Base-by-base conservation (phyloP, 2,888 invertebrate genomes). In the Apodemia zela region DNA sequence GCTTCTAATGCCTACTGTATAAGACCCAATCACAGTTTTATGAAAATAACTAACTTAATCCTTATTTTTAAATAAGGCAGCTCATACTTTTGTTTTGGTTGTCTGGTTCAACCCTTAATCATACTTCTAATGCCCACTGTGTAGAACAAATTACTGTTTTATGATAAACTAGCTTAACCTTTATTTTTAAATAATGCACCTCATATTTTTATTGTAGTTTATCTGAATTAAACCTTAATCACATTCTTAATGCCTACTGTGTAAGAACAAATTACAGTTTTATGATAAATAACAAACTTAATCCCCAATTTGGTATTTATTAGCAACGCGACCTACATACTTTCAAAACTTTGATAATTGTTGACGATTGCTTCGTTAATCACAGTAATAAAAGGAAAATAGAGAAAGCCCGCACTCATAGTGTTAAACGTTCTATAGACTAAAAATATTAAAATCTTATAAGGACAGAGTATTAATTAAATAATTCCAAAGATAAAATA, bases 231-330 rank as follows among this genome's bases (percentile, higher is more conserved):
- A 10, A 7, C 49, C 49, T 49, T 49, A 49, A 17, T 49, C 17
- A 49, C 17, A 49, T 8, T 17, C 8, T 0, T 49, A 49, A 49
- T 49, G 49, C 6, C 17, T 8, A 17, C 17, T 8, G 49, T 49
- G 49, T 49, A 47, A 47, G 47, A 47, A 49, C 49, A 49, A 49
- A 49, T 49, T 49, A 49, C 17, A 17, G 11, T 49, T 49, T 49
- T 49, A 49, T 49, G 17, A 49, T 49, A 21, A 49, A n/a, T 18
- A 51, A 18, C 18, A 8, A 18, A 13, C 21, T 51, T 51, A 51
- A 51, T 51, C 18, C 18, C 51, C 5, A 25, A 18, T 51, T 51
- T 21, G 51, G 21, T 13, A 21, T 51, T 13, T 21, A 42, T n/a
- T 11, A 15, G 42, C 15, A 42, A 51, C 18, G 51, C 51, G 51